phyloP scores from a whole-genome alignment of 2,797 vertebrate species.

The Gobionotothen gibberifrons region DNA sequence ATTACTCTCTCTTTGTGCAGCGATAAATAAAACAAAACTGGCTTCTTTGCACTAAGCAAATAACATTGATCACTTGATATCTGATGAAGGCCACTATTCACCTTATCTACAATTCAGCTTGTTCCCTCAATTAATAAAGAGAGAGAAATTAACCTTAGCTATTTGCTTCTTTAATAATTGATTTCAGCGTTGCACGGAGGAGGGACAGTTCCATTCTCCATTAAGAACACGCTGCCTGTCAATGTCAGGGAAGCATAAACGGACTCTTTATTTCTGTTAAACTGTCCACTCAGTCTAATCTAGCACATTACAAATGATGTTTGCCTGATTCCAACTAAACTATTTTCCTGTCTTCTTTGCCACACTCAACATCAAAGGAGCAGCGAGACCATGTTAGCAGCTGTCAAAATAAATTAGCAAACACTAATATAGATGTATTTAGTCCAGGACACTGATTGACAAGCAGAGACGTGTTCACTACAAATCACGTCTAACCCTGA shows the following conservation, averaged over 20 bases:
- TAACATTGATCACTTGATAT: not conserved
- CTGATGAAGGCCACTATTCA: not conserved
- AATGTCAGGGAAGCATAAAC: constrained; percentile 28
- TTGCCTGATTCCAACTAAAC: not conserved
- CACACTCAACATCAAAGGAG: not conserved
- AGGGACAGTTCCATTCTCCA: constrained; percentile 12
- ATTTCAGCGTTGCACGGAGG: not conserved
- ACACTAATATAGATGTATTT: not conserved
- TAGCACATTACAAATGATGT: constrained; percentile 10
- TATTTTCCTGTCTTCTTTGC: not conserved
- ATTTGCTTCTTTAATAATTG: constrained; percentile 1
- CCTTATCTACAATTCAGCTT: not conserved
- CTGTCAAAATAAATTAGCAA: not conserved
- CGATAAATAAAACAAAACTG: not conserved
- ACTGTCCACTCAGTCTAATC: constrained; percentile 35
- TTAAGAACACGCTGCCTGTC: constrained; percentile 24
- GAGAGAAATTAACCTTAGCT: not conserved
- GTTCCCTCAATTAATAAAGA: not conserved
- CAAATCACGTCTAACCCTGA: constrained; percentile 3
- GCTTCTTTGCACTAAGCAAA: not conserved
- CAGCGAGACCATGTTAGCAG: not conserved
- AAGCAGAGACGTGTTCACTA: not conserved
- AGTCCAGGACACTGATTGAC: constrained; percentile 17
- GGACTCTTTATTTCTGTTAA: constrained; percentile 27
- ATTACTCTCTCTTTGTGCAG: not conserved